Base-by-base conservation (phyloP, 2,888 invertebrate genomes). In the Coremacera marginata region DNA sequence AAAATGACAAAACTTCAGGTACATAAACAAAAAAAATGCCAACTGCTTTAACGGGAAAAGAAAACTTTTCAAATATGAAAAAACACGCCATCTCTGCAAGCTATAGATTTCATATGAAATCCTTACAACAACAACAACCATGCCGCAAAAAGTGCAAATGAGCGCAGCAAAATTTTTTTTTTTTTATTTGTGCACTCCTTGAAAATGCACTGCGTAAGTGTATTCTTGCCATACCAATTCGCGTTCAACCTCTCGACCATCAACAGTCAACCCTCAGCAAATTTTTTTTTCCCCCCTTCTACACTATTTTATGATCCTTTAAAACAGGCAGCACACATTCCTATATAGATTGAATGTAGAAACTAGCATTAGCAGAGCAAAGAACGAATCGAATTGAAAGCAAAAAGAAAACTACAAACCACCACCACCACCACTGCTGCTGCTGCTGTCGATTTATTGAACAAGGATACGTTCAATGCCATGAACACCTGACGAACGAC, bases 391-490 rank as follows among this genome's bases (percentile, higher is more conserved):
- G 52, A 70, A 70, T 3, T 57, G 9, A 1, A 34, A 9, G 9
- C 52, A 19, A 1, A 60, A 60, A 25, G 11, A 60, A 60, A 25
- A 14, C 52, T 31, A 31, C 70, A 51, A 52, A 34, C 55, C 55
- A 55, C 16, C 63, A 52, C 44, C 34, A 25, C 34, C 49, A 51
- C 22, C 37, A 19, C 2, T 31, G 49, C 67, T 8, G 49, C 72
- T 14, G 19, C 65, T 22, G 34, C 52, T 27, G 62, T n/a, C 62
- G 71, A 72, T 72, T 72, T 60, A 77, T 72, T 62, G 79, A 37
- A 62, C 55, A 70, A 75, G 75, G 63, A 68, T 65, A 52, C 49
- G 52, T 70, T 71, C 76, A 76, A 76, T 70, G 76, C 70, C 76
- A 76, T 25, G 70, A 70, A 76, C 60, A 71, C 65, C 65, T 74